Conservation (phyloP, 2,113 vertebrate species). For the Tonatia bakeri region DNA sequence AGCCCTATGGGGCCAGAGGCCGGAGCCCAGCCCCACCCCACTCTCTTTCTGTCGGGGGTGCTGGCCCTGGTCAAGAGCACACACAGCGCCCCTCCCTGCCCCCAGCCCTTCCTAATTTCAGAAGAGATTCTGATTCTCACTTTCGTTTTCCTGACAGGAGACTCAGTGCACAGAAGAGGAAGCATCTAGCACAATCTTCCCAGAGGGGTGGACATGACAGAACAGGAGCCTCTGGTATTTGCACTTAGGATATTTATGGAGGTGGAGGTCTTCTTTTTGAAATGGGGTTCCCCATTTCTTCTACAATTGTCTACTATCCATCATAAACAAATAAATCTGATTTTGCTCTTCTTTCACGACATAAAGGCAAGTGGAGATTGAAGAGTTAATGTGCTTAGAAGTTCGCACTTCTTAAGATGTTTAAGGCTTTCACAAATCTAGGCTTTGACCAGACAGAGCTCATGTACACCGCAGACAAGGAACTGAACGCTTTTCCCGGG, state of each 20-base stretch:
- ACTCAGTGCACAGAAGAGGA: not conserved
- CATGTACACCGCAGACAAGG: not conserved
- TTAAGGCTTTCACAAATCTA: not conserved
- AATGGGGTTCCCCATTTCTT: not conserved
- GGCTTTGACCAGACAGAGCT: not conserved
- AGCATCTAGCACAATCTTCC: not conserved
- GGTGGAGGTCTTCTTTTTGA: not conserved
- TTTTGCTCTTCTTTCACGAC: not conserved
- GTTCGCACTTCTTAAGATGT: not conserved
- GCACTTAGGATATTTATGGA: not conserved
- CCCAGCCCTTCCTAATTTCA: not conserved
- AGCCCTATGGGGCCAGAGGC: not conserved
- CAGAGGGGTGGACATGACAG: not conserved
- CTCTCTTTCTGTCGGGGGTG: not conserved
- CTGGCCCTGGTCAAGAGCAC: not conserved
- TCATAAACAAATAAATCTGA: not conserved
- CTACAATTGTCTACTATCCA: not conserved
- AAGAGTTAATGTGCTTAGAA: not conserved
- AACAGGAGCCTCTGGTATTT: not conserved
- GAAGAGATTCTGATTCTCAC: not conserved
- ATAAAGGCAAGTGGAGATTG: not conserved
- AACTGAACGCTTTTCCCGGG: not conserved
- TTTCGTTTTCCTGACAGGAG: not conserved
- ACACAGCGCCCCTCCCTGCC: not conserved
- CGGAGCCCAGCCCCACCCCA: not conserved